A percentile compares a stretch with the other conserved stretches of the same genome.
Conservation (phyloP, 2,888 invertebrate genomes). For the Spodoptera littoralis region DNA sequence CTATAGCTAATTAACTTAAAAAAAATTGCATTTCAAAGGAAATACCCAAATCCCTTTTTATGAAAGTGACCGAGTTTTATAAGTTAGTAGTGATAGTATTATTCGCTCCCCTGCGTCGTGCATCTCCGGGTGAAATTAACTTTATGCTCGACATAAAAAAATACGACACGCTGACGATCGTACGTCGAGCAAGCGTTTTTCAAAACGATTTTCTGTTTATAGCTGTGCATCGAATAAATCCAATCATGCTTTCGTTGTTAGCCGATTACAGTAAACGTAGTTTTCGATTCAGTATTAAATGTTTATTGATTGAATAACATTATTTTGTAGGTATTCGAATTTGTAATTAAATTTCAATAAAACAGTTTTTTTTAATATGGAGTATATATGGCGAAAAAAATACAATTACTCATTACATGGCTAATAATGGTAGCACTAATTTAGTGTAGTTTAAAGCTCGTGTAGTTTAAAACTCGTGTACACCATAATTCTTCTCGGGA, state of each 20-base stretch:
- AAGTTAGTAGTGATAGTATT: constrained; percentile 9
- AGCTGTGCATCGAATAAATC: constrained; percentile 21
- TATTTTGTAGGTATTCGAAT: constrained; percentile 5
- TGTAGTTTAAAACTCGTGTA: too few species aligned
- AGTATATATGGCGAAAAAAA: too few species aligned
- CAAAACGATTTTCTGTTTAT: constrained; percentile 34
- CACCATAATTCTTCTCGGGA: too few species aligned
- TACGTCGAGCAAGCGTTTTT: constrained; percentile 31
- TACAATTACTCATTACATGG: too few species aligned
- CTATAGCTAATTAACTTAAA: not conserved
- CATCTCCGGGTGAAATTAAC: constrained; percentile 45
- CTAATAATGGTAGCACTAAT: too few species aligned
- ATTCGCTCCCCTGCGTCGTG: constrained; percentile 30
- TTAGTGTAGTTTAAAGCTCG: too few species aligned
- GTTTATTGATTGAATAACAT: constrained; percentile 7
- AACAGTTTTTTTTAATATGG: too few species aligned
- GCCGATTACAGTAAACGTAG: constrained; percentile 23
- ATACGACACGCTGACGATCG: constrained; percentile 41
- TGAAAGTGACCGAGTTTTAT: constrained; percentile 13
- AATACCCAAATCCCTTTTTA: constrained; percentile 6
- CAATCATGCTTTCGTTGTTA: constrained; percentile 27
- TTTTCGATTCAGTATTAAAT: constrained; percentile 8
- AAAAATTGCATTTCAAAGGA: not conserved
- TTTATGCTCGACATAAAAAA: constrained; percentile 50
- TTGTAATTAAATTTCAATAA: too few species aligned